Evolutionary conservation across 1,140 invertebrate species (phyloP), one percentile per base, ranked within the genome.

Genomic region (Drosophila azteca): DNA sequence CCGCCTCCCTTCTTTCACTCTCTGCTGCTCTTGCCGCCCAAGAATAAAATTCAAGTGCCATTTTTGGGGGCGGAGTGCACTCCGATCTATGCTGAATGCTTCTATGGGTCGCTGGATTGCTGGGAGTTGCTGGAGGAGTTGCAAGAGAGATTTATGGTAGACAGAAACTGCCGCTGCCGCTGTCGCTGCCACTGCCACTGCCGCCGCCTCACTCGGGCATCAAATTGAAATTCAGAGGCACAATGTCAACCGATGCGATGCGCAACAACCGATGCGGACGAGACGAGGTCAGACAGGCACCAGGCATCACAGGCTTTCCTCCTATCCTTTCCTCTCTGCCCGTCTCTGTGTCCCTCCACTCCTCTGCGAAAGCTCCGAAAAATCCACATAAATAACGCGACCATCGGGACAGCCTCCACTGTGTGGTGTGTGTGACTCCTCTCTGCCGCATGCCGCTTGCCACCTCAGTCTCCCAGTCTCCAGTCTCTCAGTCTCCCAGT

Each of bases 331-430:
- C 17, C 43, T 11, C 26, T 31, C 44, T 8, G 4, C 0, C 24
- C 3, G 0, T 4, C 24, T 26, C 24, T 6, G 4, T 5, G 24
- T 9, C 2, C 17, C 17, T 20, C 17, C 17, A 20, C 17, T 22
- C 13, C 17, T 35, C 64, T 57, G 44, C 49, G 64, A 58, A 58
- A 53, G 3, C 35, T 39, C 67, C 67, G 45, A 79, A 84, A 85
- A 78, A 81, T 87, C 69, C 82, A 81, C 82, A 85, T 85, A 85
- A 85, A 87, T 87, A 85, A 85, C 73, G 79, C 77, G 69, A 55
- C 50, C 77, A 77, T 66, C 73, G 45, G 41, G 61, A 39, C 54
- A 49, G 51, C 67, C 52, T 22, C 53, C 59, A 44, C 48, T 60
- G 63, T 5, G 4, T 26, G 24, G 24, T 26, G 24, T 26, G 24